Evolutionary conservation across 1,140 invertebrate species (phyloP).

Genomic region (Magallana gigas): DNA sequence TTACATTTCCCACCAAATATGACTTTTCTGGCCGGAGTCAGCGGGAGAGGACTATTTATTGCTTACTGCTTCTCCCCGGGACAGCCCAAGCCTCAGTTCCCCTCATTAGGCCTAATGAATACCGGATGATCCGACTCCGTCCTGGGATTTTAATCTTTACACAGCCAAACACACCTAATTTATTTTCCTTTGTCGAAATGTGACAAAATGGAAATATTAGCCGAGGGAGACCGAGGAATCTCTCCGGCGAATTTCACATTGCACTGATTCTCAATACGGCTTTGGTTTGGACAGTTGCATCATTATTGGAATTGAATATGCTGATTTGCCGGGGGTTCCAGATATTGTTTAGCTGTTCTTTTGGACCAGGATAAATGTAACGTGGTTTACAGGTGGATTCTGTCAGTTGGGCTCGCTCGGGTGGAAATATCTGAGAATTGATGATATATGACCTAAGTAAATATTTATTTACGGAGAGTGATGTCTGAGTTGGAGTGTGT

Average conservation of each 20-base stretch:
- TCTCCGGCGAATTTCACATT: conserved; percentile 26
- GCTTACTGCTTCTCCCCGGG: neutral
- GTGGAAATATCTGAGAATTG: neutral
- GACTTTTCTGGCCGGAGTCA: neutral
- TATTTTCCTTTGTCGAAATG: conserved; percentile 33
- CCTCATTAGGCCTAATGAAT: conserved; percentile 32
- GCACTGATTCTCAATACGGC: conserved; percentile 6
- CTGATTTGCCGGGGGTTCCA: conserved; percentile 3
- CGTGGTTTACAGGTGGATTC: neutral
- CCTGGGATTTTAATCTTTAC: conserved; percentile 35
- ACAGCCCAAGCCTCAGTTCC: conserved; percentile 1
- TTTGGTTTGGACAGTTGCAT: conserved; percentile 30
- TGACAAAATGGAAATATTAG: conserved; percentile 38
- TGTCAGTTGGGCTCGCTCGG: neutral
- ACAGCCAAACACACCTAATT: conserved; percentile 33
- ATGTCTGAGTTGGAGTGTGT: neutral
- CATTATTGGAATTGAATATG: conserved; percentile 34
- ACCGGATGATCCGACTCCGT: neutral
- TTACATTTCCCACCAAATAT: conserved; percentile 34
- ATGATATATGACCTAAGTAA: conserved; percentile 5
- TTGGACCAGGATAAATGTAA: neutral
- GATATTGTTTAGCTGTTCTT: neutral
- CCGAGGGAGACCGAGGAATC: conserved; percentile 1
- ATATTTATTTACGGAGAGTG: conserved; percentile 5
- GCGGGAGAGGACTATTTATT: neutral